These are phyloP conservation scores for Probaryconus sp. DNA, from an alignment of 1,140 invertebrate species.

Conservation along the genomic window DNA sequence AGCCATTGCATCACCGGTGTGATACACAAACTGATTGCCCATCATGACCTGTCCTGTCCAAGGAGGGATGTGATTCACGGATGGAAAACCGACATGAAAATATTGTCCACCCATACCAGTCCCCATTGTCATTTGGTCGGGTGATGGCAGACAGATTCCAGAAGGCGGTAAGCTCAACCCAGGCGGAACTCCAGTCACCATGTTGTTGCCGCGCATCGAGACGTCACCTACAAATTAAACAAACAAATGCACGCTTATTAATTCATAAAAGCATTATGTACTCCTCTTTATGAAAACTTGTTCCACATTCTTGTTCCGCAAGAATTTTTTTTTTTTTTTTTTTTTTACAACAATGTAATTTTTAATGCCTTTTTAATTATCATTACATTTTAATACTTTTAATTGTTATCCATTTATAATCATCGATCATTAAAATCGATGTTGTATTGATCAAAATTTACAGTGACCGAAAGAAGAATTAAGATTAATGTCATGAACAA, in stretches of 20 bases:
- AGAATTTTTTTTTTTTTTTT: no score
- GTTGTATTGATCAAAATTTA: no score
- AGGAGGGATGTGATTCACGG: conserved; percentile 72
- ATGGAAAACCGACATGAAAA: conserved; percentile 74
- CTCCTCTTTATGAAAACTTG: no score
- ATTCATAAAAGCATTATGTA: not conserved
- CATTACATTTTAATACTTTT: no score
- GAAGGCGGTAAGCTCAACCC: conserved; percentile 73
- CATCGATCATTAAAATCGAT: no score
- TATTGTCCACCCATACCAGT: conserved; percentile 68
- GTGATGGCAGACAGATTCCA: conserved; percentile 71
- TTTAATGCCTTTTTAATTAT: no score
- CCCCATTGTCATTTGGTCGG: conserved; percentile 73
- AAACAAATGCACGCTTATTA: not conserved
- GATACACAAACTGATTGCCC: conserved; percentile 75
- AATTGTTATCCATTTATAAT: no score
- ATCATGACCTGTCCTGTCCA: conserved; percentile 75
- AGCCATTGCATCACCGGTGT: conserved; percentile 69
- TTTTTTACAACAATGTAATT: no score
- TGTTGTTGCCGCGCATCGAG: conserved; percentile 68
- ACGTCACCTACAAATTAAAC: conserved; percentile 66
- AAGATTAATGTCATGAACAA: no score
- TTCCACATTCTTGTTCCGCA: no score
- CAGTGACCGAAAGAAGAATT: no score
- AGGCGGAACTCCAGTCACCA: conserved; percentile 71